phyloP scores from a whole-genome alignment of 37 sponge, comb jelly and placozoan species.

The Beroe ovata region DNA sequence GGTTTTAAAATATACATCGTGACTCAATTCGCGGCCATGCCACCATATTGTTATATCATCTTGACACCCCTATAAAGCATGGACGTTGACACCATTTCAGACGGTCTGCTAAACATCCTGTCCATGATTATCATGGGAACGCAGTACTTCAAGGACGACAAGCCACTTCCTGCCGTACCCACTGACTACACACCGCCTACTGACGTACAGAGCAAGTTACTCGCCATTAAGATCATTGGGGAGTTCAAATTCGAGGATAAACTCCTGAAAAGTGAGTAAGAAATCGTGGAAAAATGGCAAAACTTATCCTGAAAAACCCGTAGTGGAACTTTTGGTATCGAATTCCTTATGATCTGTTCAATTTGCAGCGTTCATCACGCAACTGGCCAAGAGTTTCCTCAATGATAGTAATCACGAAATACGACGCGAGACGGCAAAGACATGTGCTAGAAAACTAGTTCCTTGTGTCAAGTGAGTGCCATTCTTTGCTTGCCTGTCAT shows the following conservation, averaged over 20 bases:
- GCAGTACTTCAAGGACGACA: constrained; percentile 52
- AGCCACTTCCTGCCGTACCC: neutral
- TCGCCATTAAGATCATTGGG: constrained; percentile 81
- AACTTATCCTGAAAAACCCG: too few species aligned
- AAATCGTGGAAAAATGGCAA: neutral
- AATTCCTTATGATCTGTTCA: neutral
- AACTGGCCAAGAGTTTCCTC: constrained; percentile 77
- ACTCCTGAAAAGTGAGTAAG: constrained; percentile 37
- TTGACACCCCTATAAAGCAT: too few species aligned
- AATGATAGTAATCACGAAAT: constrained; percentile 19
- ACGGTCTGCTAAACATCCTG: constrained; percentile 48
- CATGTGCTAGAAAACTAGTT: constrained; percentile 55
- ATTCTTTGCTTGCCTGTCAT: neutral
- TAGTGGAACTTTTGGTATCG: too few species aligned
- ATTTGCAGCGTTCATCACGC: constrained; percentile 78
- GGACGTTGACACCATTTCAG: neutral
- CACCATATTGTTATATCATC: too few species aligned
- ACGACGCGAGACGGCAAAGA: constrained; percentile 56
- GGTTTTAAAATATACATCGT: too few species aligned
- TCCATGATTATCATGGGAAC: constrained; percentile 27
- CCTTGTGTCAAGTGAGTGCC: constrained; percentile 65
- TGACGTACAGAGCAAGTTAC: constrained; percentile 20
- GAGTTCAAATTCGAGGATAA: constrained; percentile 73
- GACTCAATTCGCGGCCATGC: too few species aligned
- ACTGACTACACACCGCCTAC: constrained; percentile 4